phyloP scores from a whole-genome alignment of 2,888 invertebrate genomes.

The Phaedon cochleariae region DNA sequence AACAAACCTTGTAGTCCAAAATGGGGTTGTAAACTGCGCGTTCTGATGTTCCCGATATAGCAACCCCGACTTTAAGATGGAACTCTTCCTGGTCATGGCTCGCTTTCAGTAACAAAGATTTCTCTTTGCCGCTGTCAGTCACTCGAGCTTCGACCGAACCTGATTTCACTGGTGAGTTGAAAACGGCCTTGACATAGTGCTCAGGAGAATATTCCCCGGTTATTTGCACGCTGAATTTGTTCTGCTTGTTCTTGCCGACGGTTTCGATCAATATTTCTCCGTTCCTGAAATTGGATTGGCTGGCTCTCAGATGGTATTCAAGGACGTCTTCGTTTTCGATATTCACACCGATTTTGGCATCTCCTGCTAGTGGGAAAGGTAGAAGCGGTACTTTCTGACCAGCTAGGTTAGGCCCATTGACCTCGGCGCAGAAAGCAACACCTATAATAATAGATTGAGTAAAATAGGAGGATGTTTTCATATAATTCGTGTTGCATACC shows the following conservation, averaged over 20 bases:
- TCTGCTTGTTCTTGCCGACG: conserved; percentile 73
- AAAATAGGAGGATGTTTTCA: no score
- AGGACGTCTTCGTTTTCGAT: conserved; percentile 74
- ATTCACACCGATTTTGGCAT: conserved; percentile 70
- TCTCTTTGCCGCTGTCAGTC: conserved; percentile 68
- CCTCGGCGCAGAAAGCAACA: conserved; percentile 75
- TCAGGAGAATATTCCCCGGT: conserved; percentile 67
- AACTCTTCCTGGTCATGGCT: conserved; percentile 69
- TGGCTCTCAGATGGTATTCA: conserved; percentile 68
- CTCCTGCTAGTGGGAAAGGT: conserved; percentile 69
- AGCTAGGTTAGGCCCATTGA: conserved; percentile 62
- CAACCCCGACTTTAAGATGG: conserved; percentile 72
- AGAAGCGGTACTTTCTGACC: conserved; percentile 53
- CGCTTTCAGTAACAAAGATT: conserved; percentile 67
- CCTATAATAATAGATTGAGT: conserved; percentile 56
- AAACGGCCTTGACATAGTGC: conserved; percentile 65
- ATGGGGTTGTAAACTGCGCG: conserved; percentile 72
- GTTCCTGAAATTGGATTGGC: conserved; percentile 24
- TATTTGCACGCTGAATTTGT: conserved; percentile 69
- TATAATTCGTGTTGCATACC: conserved; percentile 56
- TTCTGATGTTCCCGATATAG: conserved; percentile 66
- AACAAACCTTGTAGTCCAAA: conserved; percentile 67
- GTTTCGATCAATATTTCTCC: conserved; percentile 60
- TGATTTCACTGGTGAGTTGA: conserved; percentile 72
- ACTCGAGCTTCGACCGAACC: conserved; percentile 68